A percentile compares a stretch with the other conserved stretches of the same genome.
Evolutionary conservation across 2,888 invertebrate genomes (phyloP).

Genomic region (Rotaria magnacalcarata): DNA sequence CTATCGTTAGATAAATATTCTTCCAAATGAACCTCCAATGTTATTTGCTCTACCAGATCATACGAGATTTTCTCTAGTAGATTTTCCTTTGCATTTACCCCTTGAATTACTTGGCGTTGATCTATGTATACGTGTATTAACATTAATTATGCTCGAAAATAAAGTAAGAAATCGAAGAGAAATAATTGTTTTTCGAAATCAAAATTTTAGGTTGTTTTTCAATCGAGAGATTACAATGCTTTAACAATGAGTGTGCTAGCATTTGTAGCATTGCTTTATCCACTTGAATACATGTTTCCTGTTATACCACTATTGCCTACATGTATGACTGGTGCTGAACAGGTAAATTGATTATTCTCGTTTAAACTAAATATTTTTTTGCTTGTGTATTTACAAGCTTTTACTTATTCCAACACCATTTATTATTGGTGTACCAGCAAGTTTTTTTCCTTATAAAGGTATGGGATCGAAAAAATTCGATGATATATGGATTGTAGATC

Average conservation of each 20-base stretch:
- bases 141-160: constrained; percentile 89
- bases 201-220: constrained; percentile 73
- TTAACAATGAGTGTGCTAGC: constrained; percentile 99
- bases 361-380: neutral
- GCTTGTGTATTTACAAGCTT: constrained; percentile 61
- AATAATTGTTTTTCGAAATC: neutral
- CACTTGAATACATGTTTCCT: constrained; percentile 99
- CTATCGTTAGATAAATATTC: constrained; percentile 68
- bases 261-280: constrained; percentile 95
- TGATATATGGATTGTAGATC: constrained; percentile 94
- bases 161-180: constrained; percentile 65
- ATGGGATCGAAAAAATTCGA: constrained; percentile 67
- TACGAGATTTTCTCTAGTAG: constrained; percentile 88
- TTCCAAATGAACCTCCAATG: constrained; percentile 70
- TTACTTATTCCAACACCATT: constrained; percentile 95
- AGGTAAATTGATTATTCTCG: constrained; percentile 62
- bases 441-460: constrained; percentile 83
- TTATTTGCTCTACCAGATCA: constrained; percentile 93
- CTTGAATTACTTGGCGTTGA: constrained; percentile 94
- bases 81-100: constrained; percentile 95
- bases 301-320: constrained; percentile 95
- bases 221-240: constrained; percentile 97
- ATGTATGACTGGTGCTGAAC: constrained; percentile 96
- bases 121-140: constrained; percentile 88
- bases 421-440: constrained; percentile 95